Percentiles rank a stretch among this genome's conserved stretches.
Evolutionary conservation across 2,888 invertebrate species (phyloP).

Genomic region (Epirrhoe tristata): DNA sequence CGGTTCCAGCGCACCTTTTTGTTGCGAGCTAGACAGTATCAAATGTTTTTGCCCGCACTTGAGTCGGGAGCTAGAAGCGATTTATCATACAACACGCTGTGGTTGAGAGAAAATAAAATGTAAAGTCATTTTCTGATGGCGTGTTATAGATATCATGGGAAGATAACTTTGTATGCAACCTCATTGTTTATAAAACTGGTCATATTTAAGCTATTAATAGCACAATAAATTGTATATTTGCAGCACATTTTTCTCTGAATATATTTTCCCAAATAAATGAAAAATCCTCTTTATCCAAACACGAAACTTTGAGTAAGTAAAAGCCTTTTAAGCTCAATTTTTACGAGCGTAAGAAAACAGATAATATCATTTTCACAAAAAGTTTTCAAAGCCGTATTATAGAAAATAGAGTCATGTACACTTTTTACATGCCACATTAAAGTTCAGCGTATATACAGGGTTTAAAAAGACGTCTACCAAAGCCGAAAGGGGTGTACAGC

Average conservation of each 20-base stretch:
- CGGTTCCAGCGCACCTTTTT: slow-evolving; percentile 69
- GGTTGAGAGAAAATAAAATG: slow-evolving; percentile 80
- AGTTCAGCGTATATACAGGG: neutral
- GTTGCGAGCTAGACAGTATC: slow-evolving; percentile 58
- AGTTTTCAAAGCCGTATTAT: neutral
- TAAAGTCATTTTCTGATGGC: slow-evolving; percentile 34
- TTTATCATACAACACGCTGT: slow-evolving; percentile 81
- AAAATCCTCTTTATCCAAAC: neutral
- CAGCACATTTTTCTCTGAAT: neutral
- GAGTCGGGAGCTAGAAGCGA: slow-evolving; percentile 66
- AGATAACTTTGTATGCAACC: neutral
- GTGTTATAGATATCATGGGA: slow-evolving; percentile 60
- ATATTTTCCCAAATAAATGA: neutral
- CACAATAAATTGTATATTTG: too few relatives aligned
- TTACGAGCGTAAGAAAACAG: neutral
- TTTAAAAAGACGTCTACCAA: too few relatives aligned
- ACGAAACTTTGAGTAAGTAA: neutral
- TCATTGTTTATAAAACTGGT: slow-evolving; percentile 58
- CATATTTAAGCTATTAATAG: too few relatives aligned
- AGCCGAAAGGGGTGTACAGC: too few relatives aligned
- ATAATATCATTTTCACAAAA: neutral
- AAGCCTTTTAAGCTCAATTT: slow-evolving; percentile 1
- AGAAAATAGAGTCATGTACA: neutral
- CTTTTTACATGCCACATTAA: neutral
- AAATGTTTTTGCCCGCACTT: slow-evolving; percentile 68